Base-by-base conservation (phyloP, 92 coral and sea anemone genomes). In the Epizoanthus illoricatus region DNA sequence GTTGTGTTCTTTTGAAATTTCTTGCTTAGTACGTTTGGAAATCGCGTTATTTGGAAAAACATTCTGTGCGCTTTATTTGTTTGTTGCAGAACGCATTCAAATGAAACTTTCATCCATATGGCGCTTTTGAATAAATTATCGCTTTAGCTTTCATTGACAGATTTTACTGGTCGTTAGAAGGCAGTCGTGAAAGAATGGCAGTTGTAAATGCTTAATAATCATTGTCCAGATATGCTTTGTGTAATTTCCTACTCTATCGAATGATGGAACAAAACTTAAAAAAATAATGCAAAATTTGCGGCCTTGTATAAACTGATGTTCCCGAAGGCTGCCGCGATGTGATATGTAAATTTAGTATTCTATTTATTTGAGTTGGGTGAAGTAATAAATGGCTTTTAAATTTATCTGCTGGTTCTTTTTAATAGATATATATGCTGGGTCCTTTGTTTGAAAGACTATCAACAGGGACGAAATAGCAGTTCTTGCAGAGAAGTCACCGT, bases 71-170 rank as follows among this genome's bases (percentile, higher is more conserved):
- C 71, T 54, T 78, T 78, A 78, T 78, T 78, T 78, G 82, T 78
- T 78, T 78, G 82, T 78, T 78, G 69, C 47, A 78, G 52, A 59
- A 15, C 60, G 82, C 82, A 78, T 78, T 78, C 82, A 78, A 78
- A 78, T 78, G 82, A 78, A 78, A 78, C 82, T 78, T 23, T 42
- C 82, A 61, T 78, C 82, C 82, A 78, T 78, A 78, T 78, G 82
- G 82, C 82, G 82, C 82, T 78, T 40, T 78, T 78, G 82, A 78
- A 78, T 78, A 78, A 78, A 78, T 78, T 78, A 78, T 78, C 71
- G 57, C 65, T 63, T 63, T 59, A 62, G 57, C 82, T 78, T 78
- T 78, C 82, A 64, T 43, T 78, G 82, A 78, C 82, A 78, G 82
- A 62, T 78, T 78, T 62, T 78, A 78, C 82, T 62, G 82, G 82